phyloP scores from a whole-genome alignment of 2,113 vertebrate species.

The Alaudala cheleensis region DNA sequence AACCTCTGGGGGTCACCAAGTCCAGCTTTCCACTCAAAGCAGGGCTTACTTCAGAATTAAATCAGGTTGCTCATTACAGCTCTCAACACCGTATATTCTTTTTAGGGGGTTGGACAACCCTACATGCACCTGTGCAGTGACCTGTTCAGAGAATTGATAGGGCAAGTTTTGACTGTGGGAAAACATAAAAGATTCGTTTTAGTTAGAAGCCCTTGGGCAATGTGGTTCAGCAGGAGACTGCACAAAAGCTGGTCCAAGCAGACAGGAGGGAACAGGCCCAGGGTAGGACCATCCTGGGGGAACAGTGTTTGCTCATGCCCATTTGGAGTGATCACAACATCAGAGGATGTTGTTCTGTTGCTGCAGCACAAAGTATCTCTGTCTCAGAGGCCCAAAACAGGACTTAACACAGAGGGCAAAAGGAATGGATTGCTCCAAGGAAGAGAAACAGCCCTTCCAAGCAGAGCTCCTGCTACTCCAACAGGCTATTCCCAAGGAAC shows the following conservation, averaged over 20 bases:
- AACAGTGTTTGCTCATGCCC: neutral
- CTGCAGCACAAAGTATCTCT: neutral
- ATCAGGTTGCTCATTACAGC: neutral
- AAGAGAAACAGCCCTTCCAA: neutral
- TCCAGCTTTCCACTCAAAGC: neutral
- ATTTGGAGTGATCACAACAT: neutral
- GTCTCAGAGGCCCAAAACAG: neutral
- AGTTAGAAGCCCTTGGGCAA: neutral
- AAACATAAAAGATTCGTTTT: neutral
- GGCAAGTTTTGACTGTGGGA: neutral
- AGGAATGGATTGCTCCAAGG: neutral
- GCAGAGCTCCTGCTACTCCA: neutral
- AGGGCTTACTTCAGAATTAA: neutral
- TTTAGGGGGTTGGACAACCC: neutral
- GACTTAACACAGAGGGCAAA: neutral
- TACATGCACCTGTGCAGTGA: neutral
- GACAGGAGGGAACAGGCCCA: neutral
- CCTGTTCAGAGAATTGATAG: neutral
- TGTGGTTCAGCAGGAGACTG: neutral
- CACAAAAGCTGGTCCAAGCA: neutral
- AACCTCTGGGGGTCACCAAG: neutral
- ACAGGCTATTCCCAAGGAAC: neutral
- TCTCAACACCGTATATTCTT: neutral
- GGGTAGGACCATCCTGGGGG: neutral
- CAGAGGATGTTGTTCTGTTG: neutral